A percentile compares a stretch with the other conserved stretches of the same genome.
These are phyloP conservation scores for Basileuterus tristriatus DNA, from an alignment of 2,797 vertebrate genomes.

Conservation along the genomic window DNA sequence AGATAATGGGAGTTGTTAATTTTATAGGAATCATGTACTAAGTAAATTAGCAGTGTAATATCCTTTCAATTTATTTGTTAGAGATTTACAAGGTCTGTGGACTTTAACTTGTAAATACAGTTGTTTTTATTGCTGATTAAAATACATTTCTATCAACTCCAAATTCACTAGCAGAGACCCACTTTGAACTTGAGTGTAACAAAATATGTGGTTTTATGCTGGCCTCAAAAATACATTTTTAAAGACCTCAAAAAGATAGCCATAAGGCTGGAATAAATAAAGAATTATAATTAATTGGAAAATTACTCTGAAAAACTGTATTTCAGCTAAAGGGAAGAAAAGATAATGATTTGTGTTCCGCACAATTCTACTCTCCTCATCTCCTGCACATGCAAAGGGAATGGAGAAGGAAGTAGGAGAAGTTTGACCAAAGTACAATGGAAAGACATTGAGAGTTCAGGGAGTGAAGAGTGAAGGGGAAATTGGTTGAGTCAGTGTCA, in stretches of 20 bases:
- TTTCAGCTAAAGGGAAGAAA: background rate
- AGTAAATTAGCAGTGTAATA: background rate
- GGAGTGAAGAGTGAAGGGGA: background rate
- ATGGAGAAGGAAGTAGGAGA: background rate
- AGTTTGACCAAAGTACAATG: background rate
- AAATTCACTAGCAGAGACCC: background rate
- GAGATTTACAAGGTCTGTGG: background rate
- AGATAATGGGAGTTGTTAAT: background rate
- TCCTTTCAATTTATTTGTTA: background rate
- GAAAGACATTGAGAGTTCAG: background rate
- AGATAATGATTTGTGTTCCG: background rate
- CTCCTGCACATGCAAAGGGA: background rate
- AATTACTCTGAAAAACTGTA: background rate
- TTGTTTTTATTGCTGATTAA: background rate
- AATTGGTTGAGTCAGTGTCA: background rate
- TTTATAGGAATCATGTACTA: background rate
- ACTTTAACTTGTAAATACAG: background rate
- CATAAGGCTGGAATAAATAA: background rate
- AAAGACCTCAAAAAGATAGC: background rate
- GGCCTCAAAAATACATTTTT: background rate
- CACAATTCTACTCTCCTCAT: background rate
- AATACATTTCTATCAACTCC: background rate
- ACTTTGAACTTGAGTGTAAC: background rate
- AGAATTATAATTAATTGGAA: background rate
- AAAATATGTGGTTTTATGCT: background rate